These are phyloP conservation scores for Trogon melanurus DNA, from an alignment of 2,113 vertebrate species.

Conservation along the genomic window DNA sequence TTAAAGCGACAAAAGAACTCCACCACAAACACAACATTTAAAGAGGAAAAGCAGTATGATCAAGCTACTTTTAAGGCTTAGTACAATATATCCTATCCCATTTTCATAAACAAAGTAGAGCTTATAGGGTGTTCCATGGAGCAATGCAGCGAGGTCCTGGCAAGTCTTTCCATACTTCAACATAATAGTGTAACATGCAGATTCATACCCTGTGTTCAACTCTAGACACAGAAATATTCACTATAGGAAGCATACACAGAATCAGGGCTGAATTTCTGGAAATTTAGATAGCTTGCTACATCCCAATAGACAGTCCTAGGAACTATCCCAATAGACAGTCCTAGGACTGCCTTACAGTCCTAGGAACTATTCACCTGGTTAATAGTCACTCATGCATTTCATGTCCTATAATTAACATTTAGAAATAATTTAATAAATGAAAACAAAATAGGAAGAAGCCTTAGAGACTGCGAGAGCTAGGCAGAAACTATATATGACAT, in stretches of 20 bases:
- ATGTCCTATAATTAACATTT: background rate
- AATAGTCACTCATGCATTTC: background rate
- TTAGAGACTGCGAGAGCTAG: background rate
- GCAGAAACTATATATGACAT: background rate
- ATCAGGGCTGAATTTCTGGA: background rate
- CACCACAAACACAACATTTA: background rate
- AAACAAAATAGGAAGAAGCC: constrained; percentile 3
- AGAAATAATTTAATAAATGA: background rate
- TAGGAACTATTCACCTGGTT: background rate
- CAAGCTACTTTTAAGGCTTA: background rate
- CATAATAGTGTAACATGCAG: background rate
- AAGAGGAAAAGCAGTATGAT: background rate
- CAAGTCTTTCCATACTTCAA: background rate
- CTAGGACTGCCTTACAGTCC: background rate
- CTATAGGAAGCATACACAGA: background rate
- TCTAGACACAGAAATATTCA: background rate
- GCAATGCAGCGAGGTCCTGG: background rate
- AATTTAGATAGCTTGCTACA: background rate
- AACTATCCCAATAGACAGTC: background rate
- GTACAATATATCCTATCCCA: background rate
- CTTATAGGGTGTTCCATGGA: background rate
- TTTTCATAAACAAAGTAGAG: background rate
- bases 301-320: background rate
- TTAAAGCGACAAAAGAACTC: background rate
- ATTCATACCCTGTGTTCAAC: background rate